Evolutionary conservation across 2,797 vertebrate species (phyloP).

Genomic region (Neosalanx taihuensis): DNA sequence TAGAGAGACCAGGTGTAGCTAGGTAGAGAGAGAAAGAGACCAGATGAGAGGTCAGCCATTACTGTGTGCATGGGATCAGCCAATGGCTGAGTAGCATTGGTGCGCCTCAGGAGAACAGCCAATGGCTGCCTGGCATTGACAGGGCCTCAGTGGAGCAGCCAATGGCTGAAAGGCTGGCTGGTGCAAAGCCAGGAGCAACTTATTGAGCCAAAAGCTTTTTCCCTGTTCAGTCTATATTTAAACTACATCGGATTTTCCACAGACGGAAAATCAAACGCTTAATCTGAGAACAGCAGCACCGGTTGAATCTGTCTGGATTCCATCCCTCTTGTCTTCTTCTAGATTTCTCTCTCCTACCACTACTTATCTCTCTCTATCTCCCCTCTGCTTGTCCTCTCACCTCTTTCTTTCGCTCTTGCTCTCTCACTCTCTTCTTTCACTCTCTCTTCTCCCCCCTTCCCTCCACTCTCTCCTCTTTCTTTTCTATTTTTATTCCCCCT

Average conservation of each 20-base stretch:
- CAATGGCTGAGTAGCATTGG: neutral
- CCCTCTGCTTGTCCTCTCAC: no score
- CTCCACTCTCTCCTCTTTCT: neutral
- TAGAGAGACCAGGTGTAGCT: neutral
- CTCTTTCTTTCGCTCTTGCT: neutral
- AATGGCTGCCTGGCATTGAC: neutral
- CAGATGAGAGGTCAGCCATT: neutral
- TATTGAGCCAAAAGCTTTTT: conserved; percentile 61
- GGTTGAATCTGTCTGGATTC: neutral
- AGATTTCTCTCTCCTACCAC: neutral
- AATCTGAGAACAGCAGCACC: conserved; percentile 64
- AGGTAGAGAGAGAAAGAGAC: neutral
- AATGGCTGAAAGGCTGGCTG: neutral
- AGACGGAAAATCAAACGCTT: conserved; percentile 68
- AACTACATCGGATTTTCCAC: conserved; percentile 71
- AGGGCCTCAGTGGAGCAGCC: neutral
- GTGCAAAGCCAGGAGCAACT: conserved; percentile 23
- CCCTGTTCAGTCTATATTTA: conserved; percentile 47
- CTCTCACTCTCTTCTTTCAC: neutral
- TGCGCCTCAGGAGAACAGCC: no score
- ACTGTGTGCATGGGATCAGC: neutral
- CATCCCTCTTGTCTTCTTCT: neutral
- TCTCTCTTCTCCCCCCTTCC: no score
- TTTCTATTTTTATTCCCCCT: neutral
- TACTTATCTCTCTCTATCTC: neutral